Evolutionary conservation across 2,113 vertebrate species (phyloP).

Genomic region (Tetrao urogallus): DNA sequence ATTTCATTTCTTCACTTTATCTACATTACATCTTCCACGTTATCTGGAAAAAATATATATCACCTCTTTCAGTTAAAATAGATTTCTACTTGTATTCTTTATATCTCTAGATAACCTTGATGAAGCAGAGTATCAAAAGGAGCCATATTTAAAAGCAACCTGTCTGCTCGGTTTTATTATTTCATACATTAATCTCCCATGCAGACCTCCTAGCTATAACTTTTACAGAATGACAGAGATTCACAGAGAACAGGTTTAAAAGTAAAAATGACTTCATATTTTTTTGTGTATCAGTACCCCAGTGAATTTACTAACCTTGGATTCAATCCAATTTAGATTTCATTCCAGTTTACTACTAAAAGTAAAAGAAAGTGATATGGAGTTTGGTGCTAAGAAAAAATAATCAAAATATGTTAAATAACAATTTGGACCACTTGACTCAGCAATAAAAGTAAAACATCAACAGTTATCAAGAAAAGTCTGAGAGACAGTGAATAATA

Average conservation of each 20-base stretch:
- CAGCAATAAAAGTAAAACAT: neutral
- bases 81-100: neutral
- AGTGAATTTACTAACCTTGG: neutral
- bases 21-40: neutral
- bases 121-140: neutral
- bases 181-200: neutral
- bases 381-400: neutral
- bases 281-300: neutral
- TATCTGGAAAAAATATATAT: neutral
- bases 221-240: neutral
- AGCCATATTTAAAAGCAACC: neutral
- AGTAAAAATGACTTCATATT: neutral
- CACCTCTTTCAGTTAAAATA: neutral
- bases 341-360: neutral
- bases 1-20: neutral
- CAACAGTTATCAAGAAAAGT: neutral
- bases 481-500: neutral
- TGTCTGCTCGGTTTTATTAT: neutral
- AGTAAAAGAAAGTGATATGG: neutral
- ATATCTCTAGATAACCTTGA: neutral
- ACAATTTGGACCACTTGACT: neutral
- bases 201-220: neutral
- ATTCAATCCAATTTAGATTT: neutral
- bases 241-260: neutral
- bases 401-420: neutral